phyloP scores from a whole-genome alignment of 2,113 vertebrate genomes.

The Cygnus buccinator region DNA sequence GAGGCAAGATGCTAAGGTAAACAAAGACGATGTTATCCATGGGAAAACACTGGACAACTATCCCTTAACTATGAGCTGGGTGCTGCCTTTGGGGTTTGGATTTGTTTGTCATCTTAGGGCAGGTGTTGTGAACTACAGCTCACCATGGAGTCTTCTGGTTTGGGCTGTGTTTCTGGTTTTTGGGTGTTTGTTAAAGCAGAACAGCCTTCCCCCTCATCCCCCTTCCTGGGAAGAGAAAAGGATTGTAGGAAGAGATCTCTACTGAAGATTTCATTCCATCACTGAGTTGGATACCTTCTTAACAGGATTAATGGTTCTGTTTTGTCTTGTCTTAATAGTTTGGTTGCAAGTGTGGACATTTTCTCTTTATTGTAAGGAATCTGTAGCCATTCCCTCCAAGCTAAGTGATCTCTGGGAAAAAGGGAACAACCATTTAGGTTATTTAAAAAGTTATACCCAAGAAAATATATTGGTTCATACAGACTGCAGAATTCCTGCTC shows the following conservation, averaged over 20 bases:
- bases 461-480: background rate
- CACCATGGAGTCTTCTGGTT: background rate
- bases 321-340: background rate
- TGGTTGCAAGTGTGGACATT: background rate
- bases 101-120: background rate
- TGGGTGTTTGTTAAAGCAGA: background rate
- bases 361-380: background rate
- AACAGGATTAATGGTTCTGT: background rate
- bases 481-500: background rate
- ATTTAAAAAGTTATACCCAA: background rate
- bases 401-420: background rate
- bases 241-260: background rate
- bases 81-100: background rate
- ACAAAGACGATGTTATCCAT: background rate
- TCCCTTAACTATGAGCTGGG: background rate
- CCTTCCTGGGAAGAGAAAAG: background rate
- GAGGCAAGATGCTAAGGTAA: background rate
- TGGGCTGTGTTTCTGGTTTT: background rate
- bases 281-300: background rate
- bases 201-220: background rate
- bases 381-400: background rate
- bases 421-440: too few relatives aligned
- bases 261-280: background rate
- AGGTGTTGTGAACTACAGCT: background rate
- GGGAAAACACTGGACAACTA: background rate